Evolutionary conservation across 2,888 invertebrate genomes (phyloP), one percentile per base, ranked within the genome.

Genomic region (Eledone cirrhosa): DNA sequence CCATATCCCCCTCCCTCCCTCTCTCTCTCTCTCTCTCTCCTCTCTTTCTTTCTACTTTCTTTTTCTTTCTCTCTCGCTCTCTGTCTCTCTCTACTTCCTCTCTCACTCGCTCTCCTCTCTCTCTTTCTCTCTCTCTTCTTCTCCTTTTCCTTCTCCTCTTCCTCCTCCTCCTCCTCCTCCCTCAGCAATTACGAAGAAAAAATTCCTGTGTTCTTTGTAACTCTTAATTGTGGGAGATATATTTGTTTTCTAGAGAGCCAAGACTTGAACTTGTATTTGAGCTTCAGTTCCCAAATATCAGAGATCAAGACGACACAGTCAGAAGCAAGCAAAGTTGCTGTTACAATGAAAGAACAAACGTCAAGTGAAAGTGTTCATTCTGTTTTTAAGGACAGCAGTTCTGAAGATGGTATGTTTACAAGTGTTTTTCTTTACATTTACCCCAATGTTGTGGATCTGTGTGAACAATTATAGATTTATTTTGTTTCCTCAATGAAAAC

Each of bases 241-340:
- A 8, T 41, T 41, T 41, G 8, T 41, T 41, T 41, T 41, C 41
- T 41, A n/a, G 72, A 72, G 41, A 33, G 72, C 41, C 22, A 72
- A 33, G 72, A 72, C n/a, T 33, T 72, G 0, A 72, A 72, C 22
- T 29, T 72, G 33, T 41, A 72, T 72, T n/a, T 72, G n/a, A 72
- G 72, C 22, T 33, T 72, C 2, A 72, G 41, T 41, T 41, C 72
- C 1, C 72, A 72, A 29, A 41, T n/a, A 3, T 41, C 41, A 8
- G 41, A 41, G 11, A 41, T 8, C 41, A 41, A 41, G 41, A 41
- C 11, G 41, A 41, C 41, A 41, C 41, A 41, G 41, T 41, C 41
- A 41, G 8, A 41, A 41, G 41, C 41, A 41, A 41, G 41, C 41
- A 41, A 11, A 41, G 11, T 11, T 41, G 5, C 41, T 41, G 1